Evolutionary conservation across 2,888 invertebrate genomes (phyloP), one percentile per base, ranked within the genome.

Genomic region (Parelbella ahira): DNA sequence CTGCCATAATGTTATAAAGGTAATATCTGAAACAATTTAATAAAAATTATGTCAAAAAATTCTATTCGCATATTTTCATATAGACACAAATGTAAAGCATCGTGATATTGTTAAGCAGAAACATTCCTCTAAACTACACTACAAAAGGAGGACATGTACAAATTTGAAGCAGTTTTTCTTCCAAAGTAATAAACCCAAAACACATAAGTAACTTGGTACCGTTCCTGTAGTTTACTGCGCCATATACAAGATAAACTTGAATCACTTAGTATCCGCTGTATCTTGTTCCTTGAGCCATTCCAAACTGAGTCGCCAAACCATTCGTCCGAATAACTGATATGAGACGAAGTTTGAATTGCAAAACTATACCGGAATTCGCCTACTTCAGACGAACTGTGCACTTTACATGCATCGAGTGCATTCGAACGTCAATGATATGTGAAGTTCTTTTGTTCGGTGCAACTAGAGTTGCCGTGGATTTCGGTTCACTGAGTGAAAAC

Each of bases 301-400:
- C 20, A 2, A 15, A 13, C 27, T 28, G 24, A 28, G 42, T 47
- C 48, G 33, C 63, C 56, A 57, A 71, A 58, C 62, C 75, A 64
- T 70, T 73, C 77, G 71, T 63, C 76, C 68, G 75, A 70, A 63
- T 46, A 78, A 80, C 74, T 75, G 82, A 82, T 81, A 83, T 70
- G 77, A 74, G 74, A 63, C 63, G 62, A 73, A 73, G 78, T 81
- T 79, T 74, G 80, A 81, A 82, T 80, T 78, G 80, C 80, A 81
- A 80, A 82, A 76, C 78, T 74, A 73, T 58, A 58, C 47, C 49
- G 56, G 53, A 54, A 56, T 53, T 50, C 62, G 63, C 60, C 54
- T 61, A 58, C 52, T 56, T 47, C 41, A 28, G 33, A 13, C 34
- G 23, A 34, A 42, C 48, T 48, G 47, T 39, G 23, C 50, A 46